A percentile compares a stretch with the other conserved stretches of the same genome.
Evolutionary conservation across 1,140 invertebrate genomes (phyloP).

Genomic region (Cephus cinctus): DNA sequence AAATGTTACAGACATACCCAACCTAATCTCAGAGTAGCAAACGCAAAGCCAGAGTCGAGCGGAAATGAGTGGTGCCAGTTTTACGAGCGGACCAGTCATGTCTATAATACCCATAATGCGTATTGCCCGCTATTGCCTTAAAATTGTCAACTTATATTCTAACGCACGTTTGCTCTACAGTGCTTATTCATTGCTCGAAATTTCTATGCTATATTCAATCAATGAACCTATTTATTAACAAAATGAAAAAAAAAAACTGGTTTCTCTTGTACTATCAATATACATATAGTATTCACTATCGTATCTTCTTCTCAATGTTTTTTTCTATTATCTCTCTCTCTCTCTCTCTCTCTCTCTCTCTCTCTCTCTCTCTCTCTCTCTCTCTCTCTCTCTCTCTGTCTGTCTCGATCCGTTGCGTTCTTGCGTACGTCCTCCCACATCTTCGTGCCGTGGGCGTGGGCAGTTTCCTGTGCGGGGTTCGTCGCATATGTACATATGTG

Average conservation of each 20-base stretch:
- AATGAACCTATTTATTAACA: too few relatives aligned
- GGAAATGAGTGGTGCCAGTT: constrained; percentile 43
- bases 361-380: background rate
- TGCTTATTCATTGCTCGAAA: too few relatives aligned
- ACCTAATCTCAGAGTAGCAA: too few relatives aligned
- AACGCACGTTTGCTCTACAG: constrained; percentile 18
- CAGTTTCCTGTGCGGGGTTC: constrained; percentile 42
- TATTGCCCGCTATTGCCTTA: constrained; percentile 20
- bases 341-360: constrained; percentile 14
- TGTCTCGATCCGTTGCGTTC: too few relatives aligned
- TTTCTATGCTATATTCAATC: too few relatives aligned
- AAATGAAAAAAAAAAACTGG: too few relatives aligned
- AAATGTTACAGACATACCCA: too few relatives aligned
- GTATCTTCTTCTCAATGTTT: too few relatives aligned
- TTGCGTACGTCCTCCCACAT: constrained; percentile 25
- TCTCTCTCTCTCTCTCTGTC: background rate
- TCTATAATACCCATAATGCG: too few relatives aligned
- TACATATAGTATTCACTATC: too few relatives aligned
- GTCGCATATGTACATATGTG: constrained; percentile 35
- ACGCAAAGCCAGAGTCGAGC: too few relatives aligned
- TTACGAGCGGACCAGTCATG: constrained; percentile 36
- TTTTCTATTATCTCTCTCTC: constrained; percentile 1
- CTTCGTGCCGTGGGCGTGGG: constrained; percentile 37
- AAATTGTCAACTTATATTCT: constrained; percentile 3
- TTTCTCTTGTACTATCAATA: too few relatives aligned